Percentiles rank a stretch among this genome's conserved stretches.
Evolutionary conservation across 2,797 vertebrate genomes (phyloP).

Genomic region (Pachyuromys duprasi): DNA sequence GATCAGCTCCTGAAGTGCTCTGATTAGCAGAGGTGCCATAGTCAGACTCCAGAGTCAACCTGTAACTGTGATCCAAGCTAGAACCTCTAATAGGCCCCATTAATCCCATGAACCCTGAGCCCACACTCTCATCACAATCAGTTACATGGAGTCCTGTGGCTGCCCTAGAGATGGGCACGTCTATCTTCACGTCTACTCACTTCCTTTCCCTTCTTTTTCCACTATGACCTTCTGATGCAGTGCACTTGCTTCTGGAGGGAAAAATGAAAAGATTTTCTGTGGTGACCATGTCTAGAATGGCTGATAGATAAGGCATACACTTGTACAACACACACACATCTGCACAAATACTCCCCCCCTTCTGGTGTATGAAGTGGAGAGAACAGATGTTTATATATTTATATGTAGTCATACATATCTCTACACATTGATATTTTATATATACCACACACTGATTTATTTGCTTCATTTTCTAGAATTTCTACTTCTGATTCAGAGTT

Average conservation of each 20-base stretch:
- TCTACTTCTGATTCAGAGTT: conserved; percentile 5
- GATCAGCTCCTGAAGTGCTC: background rate
- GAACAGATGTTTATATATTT: conserved; percentile 20
- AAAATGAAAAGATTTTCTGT: conserved; percentile 7
- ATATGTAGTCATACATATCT: background rate
- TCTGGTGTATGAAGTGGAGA: conserved; percentile 1
- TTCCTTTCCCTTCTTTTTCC: background rate
- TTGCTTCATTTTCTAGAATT: background rate
- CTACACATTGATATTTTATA: background rate
- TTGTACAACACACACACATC: background rate
- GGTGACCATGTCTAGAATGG: background rate
- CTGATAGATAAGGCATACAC: background rate
- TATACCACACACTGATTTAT: background rate
- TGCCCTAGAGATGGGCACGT: background rate
- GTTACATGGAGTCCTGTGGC: background rate
- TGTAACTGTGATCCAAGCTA: background rate
- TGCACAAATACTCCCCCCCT: background rate
- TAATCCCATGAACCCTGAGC: background rate
- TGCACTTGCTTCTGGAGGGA: background rate
- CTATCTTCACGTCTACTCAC: background rate
- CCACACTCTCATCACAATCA: background rate
- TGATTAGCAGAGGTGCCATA: background rate
- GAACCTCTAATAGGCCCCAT: background rate
- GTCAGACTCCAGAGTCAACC: background rate
- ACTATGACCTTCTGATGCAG: background rate